Evolutionary conservation across 2,797 vertebrate genomes (phyloP), one percentile per base, ranked within the genome.

Genomic region (Falco cherrug): DNA sequence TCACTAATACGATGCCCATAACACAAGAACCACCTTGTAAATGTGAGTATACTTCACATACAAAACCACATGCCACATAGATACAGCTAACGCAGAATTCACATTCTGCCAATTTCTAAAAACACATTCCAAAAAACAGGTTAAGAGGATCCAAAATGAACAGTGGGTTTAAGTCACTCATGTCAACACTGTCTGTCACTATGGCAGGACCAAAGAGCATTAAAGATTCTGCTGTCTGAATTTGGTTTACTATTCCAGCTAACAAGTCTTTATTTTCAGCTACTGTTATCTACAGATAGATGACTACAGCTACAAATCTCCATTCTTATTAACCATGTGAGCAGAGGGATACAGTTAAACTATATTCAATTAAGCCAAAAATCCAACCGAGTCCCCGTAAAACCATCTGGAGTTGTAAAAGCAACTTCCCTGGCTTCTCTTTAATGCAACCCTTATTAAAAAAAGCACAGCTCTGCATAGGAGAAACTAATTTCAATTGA

Each of bases 241-340:
- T 70, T 67, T 77, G 33, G 45, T 67, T 83, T 95, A 31, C 51
- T 83, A 8, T 85, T 95, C 56, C 5, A 4, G 64, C 71, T 94
- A 92, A 76, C 26, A 73, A 92, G 74, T n/a, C 78, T 56, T 87
- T 77, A 83, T 85, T 95, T 95, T 83, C 89, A 87, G 56, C 71
- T 82, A 87, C 50, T 71, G 67, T 54, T 76, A 85, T 11, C 51
- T 82, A 67, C 76, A 87, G 64, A 85, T 31, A 79, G 33, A 89
- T 41, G 75, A 84, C 33, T 82, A 47, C 3, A 8, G 79, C 82
- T 93, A 87, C 71, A 89, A 76, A 91, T 48, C 31, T 64, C 39
- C 64, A 56, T 63, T 89, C 64, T 84, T 68, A 39, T 39, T 39
- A 39, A 39, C 21, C 31, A 1, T 39, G n/a, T 82, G 80, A 90